Evolutionary conservation across 2,888 invertebrate genomes (phyloP).

Genomic region (Sylvicola fuscatus): DNA sequence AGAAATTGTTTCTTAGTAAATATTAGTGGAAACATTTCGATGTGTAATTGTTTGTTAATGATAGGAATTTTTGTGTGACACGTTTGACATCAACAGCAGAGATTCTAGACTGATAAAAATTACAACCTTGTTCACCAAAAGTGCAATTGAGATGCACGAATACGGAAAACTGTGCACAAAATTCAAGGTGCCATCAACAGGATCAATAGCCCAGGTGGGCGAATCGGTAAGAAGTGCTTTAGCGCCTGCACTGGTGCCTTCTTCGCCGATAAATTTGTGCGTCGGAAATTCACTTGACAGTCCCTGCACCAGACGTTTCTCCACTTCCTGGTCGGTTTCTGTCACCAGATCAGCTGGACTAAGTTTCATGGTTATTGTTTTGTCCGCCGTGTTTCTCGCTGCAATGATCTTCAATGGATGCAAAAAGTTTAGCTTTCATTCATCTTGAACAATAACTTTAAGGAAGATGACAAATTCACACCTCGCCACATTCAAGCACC

Average conservation of each 20-base stretch:
- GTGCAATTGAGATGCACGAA: constrained; percentile 72
- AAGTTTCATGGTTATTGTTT: too few species aligned
- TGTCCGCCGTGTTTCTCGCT: too few species aligned
- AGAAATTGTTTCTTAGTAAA: too few species aligned
- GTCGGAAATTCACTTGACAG: constrained; percentile 47
- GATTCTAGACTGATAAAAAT: too few species aligned
- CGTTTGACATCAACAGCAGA: too few species aligned
- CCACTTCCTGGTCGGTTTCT: constrained; percentile 85
- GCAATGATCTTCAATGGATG: too few species aligned
- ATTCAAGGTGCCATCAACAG: constrained; percentile 97
- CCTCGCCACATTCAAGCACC: constrained; percentile 47
- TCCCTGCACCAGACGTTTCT: constrained; percentile 58
- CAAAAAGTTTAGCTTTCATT: neutral
- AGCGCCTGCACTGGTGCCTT: constrained; percentile 42
- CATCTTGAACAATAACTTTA: neutral
- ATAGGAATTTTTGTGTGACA: too few species aligned
- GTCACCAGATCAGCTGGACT: constrained; percentile 73
- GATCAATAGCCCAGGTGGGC: constrained; percentile 97
- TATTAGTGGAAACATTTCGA: too few species aligned
- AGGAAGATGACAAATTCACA: constrained; percentile 12
- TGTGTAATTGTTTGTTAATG: too few species aligned
- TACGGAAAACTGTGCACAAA: constrained; percentile 87
- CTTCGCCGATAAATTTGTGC: constrained; percentile 90
- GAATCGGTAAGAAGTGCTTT: constrained; percentile 58
- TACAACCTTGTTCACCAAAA: constrained; percentile 44